Base-by-base conservation (phyloP, 2,888 invertebrate species). In the Cheilosia vernalis region DNA sequence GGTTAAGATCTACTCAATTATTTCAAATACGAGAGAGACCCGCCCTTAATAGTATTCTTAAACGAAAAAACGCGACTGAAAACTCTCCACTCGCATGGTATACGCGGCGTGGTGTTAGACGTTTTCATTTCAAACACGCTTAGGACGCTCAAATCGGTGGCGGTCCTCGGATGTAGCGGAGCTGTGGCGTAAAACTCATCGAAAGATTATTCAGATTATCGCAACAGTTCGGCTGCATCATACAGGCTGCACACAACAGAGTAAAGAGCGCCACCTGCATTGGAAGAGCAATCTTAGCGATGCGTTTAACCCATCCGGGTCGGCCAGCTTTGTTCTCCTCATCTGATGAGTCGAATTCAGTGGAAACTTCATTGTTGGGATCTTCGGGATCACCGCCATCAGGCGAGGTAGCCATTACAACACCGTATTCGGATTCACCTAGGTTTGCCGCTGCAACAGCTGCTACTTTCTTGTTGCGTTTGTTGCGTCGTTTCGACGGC, bases 191-290 rank as follows among this genome's bases (percentile, higher is more conserved):
- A 67, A 96, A 93, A 61, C 95, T 95, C 91, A 95, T 93, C 84
- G 94, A 94, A 88, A 95, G 93, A 89, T 95, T 95, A 91, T 96
- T 95, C 89, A 95, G 93, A 87, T 94, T 94, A 91, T 96, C 95
- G 92, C 96, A 96, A 90, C 96, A 96, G 66, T 95, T 94, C 0
- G 95, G 95, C 89, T 96, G 95, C 89, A 96, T 93, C 42, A 95
- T 93, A 89, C 95, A 95, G 63, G 95, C 95, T 69, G 95, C 94
- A 89, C 95, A 95, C 88, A 95, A 93, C 53, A 96, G 92, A 5
- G 95, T 94, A 76, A 96, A 93, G 67, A 96, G 90, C 5, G 95
- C 95, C 89, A 96, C 89, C 88, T 96, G 96, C 91, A 96, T 94
- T 42, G 96, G 95, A 80, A 96, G 90, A 13, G 95, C 94, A n/a